Conservation (phyloP, 2,113 vertebrate genomes). For the Vombatus ursinus region DNA sequence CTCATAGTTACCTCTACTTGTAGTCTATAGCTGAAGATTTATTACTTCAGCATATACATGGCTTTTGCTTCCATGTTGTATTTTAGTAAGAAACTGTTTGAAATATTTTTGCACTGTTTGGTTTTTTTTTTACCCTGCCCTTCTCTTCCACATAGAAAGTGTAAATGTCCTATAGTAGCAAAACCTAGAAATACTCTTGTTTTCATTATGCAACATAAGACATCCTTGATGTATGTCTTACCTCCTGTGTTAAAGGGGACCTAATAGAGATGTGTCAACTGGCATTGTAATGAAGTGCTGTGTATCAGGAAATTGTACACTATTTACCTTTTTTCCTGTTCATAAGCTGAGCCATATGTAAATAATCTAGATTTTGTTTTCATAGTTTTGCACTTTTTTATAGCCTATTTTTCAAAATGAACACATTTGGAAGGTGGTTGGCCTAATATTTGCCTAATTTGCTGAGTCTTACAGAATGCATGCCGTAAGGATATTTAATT, state of each 20-base stretch:
- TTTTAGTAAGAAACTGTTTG: constrained; percentile 80
- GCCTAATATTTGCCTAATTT: constrained; percentile 80
- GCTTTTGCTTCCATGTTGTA: constrained; percentile 68
- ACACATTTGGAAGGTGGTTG: constrained; percentile 85
- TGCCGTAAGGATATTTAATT: constrained; percentile 66
- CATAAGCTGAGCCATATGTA: constrained; percentile 91
- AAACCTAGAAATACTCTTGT: constrained; percentile 65
- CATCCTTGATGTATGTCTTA: constrained; percentile 76
- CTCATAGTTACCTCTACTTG: constrained; percentile 64
- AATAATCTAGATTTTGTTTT: constrained; percentile 85
- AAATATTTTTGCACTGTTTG: constrained; percentile 84
- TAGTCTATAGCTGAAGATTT: constrained; percentile 60
- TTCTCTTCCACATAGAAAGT: constrained; percentile 73
- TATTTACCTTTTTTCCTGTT: constrained; percentile 82
- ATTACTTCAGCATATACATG: constrained; percentile 44
- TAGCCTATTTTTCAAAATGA: constrained; percentile 88
- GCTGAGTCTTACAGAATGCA: constrained; percentile 73
- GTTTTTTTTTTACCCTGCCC: constrained; percentile 59
- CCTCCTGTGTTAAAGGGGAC: constrained; percentile 68
- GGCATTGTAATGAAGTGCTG: constrained; percentile 82
- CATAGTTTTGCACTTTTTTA: constrained; percentile 89
- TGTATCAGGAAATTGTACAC: constrained; percentile 82
- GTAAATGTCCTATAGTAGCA: constrained; percentile 68
- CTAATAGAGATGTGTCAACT: constrained; percentile 71
- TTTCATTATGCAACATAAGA: constrained; percentile 78